Conservation (phyloP, 2,797 vertebrate species). For the Diglossa cyanea region DNA sequence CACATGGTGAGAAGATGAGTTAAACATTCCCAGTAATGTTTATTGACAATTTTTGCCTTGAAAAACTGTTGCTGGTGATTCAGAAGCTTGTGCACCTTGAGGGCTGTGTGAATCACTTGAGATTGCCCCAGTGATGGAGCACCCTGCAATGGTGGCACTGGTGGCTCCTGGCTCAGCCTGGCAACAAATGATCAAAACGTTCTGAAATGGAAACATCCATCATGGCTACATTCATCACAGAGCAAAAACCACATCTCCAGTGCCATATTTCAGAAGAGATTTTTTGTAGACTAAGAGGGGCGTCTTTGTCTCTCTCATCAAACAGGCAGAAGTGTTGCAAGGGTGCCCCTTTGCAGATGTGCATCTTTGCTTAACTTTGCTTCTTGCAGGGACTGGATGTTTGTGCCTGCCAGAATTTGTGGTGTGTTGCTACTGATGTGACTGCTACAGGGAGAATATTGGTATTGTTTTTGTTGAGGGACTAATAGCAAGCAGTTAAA, state of each 20-base stretch:
- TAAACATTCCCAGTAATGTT: background rate
- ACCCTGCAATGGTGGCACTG: background rate
- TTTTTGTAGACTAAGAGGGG: background rate
- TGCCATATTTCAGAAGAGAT: background rate
- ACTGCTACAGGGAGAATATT: background rate
- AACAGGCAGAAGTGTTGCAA: background rate
- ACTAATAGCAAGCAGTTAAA: background rate
- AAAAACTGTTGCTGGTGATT: background rate
- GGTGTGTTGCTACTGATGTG: background rate
- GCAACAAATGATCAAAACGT: background rate
- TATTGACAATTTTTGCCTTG: background rate
- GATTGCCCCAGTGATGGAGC: background rate
- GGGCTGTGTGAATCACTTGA: background rate
- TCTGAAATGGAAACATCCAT: background rate
- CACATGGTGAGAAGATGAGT: slow-evolving; percentile 87
- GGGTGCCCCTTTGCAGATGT: background rate
- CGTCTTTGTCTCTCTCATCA: background rate
- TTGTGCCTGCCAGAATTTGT: background rate
- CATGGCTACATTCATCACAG: background rate
- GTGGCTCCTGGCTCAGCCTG: background rate
- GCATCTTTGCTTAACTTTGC: background rate
- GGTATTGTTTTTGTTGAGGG: background rate
- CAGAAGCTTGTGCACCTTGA: background rate
- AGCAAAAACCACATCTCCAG: background rate
- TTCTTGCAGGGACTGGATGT: background rate